A percentile compares a stretch with the other conserved stretches of the same genome.
Evolutionary conservation across 2,113 vertebrate genomes (phyloP).

Genomic region (Sylvia atricapilla): DNA sequence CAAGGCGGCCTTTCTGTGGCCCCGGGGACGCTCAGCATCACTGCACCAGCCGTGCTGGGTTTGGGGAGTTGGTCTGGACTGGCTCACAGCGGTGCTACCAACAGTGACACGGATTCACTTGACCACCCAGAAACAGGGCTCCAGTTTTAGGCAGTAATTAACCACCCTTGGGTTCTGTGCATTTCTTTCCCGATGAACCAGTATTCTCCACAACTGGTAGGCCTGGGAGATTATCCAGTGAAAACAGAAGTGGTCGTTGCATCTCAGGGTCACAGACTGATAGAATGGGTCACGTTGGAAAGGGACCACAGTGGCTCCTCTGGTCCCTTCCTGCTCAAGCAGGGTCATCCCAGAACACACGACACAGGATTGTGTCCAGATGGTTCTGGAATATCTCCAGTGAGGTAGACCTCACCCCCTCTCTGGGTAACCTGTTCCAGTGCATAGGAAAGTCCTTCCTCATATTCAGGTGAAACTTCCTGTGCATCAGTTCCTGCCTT

Average conservation of each 20-base stretch:
- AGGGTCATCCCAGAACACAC: not conserved
- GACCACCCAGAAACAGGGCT: not conserved
- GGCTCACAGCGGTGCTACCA: not conserved
- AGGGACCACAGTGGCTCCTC: not conserved
- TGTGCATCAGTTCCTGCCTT: not conserved
- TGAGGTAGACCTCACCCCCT: not conserved
- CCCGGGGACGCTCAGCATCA: fast-evolving
- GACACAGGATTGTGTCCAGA: not conserved
- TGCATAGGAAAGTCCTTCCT: not conserved
- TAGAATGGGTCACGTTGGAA: not conserved
- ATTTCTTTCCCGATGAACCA: not conserved
- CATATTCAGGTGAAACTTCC: not conserved
- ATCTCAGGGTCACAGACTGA: not conserved
- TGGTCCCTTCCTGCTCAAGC: not conserved
- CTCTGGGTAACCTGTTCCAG: not conserved
- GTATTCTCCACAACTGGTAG: not conserved
- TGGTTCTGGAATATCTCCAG: not conserved
- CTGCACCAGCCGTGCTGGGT: fast-evolving
- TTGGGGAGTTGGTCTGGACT: fast-evolving
- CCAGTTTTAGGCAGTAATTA: fast-evolving
- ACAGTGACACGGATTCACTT: not conserved
- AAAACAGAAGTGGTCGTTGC: not conserved
- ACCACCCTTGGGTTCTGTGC: not conserved
- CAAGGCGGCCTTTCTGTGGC: fast-evolving
- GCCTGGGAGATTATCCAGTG: not conserved